Conservation (phyloP, 2,113 vertebrate genomes). For the pig (Sus scrofa) region DNA sequence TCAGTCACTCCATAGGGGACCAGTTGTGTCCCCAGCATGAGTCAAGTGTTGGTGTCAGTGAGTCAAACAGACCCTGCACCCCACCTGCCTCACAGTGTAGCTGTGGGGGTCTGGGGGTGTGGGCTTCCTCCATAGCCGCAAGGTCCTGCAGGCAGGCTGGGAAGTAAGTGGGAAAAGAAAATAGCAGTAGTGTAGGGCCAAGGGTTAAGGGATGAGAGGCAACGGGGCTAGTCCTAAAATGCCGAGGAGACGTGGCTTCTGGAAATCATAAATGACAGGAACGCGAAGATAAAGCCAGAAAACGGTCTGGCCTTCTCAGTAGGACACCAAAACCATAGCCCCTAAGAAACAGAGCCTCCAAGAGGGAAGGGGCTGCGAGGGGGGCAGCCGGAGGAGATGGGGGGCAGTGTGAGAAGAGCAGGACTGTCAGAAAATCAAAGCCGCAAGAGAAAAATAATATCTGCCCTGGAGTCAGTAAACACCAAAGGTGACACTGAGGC, state of each 20-base stretch:
- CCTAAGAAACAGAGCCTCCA: rapidly evolving
- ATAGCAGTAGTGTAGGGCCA: rapidly evolving
- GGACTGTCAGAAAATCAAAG: neutral
- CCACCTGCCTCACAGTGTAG: rapidly evolving
- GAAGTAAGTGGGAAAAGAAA: neutral
- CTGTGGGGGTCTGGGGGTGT: neutral
- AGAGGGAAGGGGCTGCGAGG: neutral
- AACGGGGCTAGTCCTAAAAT: rapidly evolving
- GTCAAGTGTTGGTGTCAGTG: neutral
- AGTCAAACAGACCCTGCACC: neutral
- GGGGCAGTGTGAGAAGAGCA: rapidly evolving
- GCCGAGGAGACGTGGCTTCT: too few relatives aligned
- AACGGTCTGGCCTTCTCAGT: rapidly evolving
- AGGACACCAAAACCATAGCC: neutral
- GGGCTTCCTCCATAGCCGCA: rapidly evolving
- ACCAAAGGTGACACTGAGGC: neutral
- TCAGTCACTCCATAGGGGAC: too few relatives aligned
- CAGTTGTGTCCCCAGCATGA: rapidly evolving
- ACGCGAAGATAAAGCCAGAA: neutral
- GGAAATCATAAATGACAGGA: neutral
- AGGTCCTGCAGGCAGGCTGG: neutral
- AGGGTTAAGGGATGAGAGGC: rapidly evolving
- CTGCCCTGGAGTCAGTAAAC: neutral
- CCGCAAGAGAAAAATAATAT: neutral
- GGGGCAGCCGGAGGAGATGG: rapidly evolving